Evolutionary conservation across 37 sponge, comb jelly and placozoan species (phyloP), one percentile per base, ranked within the genome.

Genomic region (Mnemiopsis leidyi): DNA sequence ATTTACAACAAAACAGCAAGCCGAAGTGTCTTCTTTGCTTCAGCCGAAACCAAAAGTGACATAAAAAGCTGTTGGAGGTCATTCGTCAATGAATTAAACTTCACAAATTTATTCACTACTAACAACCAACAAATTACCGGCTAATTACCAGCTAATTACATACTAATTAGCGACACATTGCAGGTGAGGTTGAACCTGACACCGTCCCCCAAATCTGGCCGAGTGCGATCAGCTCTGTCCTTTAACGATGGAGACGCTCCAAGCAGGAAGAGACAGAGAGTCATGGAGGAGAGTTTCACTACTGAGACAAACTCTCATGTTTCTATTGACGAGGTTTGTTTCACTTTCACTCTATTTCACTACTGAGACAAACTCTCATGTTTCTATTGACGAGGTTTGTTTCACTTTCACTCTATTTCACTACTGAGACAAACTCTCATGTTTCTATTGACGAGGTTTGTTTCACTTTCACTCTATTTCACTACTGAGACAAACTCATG

Each of bases 161-260:
- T 48, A 5, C 61, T 48, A 69, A 69, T 69, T 69, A 25, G 21
- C 29, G 23, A 5, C 24, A 5, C 2, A 21, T 69, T 69, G 0
- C 90, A 85, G 90, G 36, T 23, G 7, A 35, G 96, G 93, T 83
- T 97, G 36, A 93, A 95, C 79, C 36, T 96, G 38, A 93, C 95
- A 7, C 94, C 96, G 23, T 94, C 95, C 32, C 96, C 97, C 5
- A 73, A 93, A 1, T 94, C 95, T 93, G 94, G 92, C 39, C 93
- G 93, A 48, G 93, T 95, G 34, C 69, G 93, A 3, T 94, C 94
- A 36, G 75, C 71, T 1, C 85, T 37, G 21, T 76, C 93, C 36
- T 69, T 36, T 0, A 38, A n/a, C 40, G 75, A 68, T 16, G 85
- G 73, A 69, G 93, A 93, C n/a, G 73, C 67, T 1, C 93, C 92